phyloP scores from a whole-genome alignment of 2,888 invertebrate genomes.

The Pomacea canaliculata region DNA sequence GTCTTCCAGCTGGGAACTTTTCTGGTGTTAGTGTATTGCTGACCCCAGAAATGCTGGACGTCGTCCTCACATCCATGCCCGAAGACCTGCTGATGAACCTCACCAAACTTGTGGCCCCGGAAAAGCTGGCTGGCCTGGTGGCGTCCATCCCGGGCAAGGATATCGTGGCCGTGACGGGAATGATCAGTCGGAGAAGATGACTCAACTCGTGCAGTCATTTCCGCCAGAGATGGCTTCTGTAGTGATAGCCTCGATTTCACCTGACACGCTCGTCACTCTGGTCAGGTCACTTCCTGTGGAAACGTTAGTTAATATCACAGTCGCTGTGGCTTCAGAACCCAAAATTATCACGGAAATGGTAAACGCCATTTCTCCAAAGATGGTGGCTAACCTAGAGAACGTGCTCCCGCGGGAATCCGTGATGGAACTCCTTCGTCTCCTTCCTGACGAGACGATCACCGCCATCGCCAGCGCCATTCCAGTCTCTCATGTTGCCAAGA shows the following conservation, averaged over 20 bases:
- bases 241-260: slow-evolving; percentile 1
- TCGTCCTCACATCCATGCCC: slow-evolving; percentile 9
- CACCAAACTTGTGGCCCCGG: slow-evolving; percentile 10
- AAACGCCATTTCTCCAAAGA: slow-evolving; percentile 9
- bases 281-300: slow-evolving; percentile 6
- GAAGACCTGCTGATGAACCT: slow-evolving; percentile 14
- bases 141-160: slow-evolving; percentile 4
- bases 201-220: slow-evolving; percentile 1
- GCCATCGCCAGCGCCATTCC: slow-evolving; percentile 7
- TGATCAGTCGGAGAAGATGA: slow-evolving; percentile 10
- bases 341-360: slow-evolving; percentile 7
- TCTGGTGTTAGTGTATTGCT: slow-evolving; percentile 9
- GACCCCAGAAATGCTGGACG: slow-evolving; percentile 8
- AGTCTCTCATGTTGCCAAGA: neutral
- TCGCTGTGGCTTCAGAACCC: neutral
- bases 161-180: slow-evolving; percentile 7
- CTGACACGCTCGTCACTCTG: slow-evolving; percentile 10
- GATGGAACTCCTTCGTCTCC: neutral
- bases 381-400: neutral
- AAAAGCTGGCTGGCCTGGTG: slow-evolving; percentile 3
- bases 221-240: slow-evolving; percentile 5
- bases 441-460: slow-evolving; percentile 16
- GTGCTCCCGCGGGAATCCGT: neutral
- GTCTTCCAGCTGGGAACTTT: slow-evolving; percentile 5
- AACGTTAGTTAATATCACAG: slow-evolving; percentile 15